Percentiles rank a stretch among this genome's conserved stretches.
Evolutionary conservation across 1,140 invertebrate species (phyloP).

Genomic region (Drosophila yakuba): DNA sequence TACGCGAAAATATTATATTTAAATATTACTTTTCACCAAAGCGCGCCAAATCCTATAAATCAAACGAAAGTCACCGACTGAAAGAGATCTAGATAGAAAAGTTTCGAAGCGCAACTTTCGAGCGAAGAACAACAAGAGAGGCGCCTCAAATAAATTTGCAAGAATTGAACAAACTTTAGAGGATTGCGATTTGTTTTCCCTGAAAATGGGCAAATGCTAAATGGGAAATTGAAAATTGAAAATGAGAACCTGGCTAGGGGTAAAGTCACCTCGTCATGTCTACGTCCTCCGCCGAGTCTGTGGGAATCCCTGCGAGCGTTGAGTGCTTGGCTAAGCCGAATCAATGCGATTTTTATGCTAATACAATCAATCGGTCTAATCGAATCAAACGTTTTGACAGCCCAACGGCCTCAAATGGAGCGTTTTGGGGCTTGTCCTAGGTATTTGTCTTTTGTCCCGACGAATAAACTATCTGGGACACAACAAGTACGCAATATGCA

Average conservation of each 20-base stretch:
- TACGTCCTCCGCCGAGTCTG: background rate
- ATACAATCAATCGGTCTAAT: constrained; percentile 80
- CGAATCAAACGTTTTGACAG: constrained; percentile 79
- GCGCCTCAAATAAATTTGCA: constrained; percentile 38
- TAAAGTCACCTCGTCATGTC: constrained; percentile 31
- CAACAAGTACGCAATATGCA: constrained; percentile 75
- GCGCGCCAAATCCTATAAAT: constrained; percentile 42
- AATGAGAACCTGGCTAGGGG: constrained; percentile 29
- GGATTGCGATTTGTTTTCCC: constrained; percentile 40
- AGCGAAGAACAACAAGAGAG: constrained; percentile 33
- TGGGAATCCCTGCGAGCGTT: constrained; percentile 22
- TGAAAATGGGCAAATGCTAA: constrained; percentile 18
- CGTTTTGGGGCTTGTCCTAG: constrained; percentile 48
- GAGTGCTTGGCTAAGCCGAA: constrained; percentile 67
- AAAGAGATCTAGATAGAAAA: constrained; percentile 49
- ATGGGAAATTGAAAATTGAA: constrained; percentile 18
- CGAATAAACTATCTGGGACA: constrained; percentile 55
- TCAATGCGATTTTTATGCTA: constrained; percentile 78
- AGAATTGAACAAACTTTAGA: constrained; percentile 44
- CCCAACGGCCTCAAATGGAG: constrained; percentile 68
- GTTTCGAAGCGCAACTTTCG: constrained; percentile 23
- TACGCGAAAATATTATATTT: constrained; percentile 41
- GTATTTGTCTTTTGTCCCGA: constrained; percentile 24
- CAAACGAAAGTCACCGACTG: constrained; percentile 28
- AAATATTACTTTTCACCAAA: constrained; percentile 51